Conservation (phyloP, 92 coral and sea anemone genomes). For the Porites rus region DNA sequence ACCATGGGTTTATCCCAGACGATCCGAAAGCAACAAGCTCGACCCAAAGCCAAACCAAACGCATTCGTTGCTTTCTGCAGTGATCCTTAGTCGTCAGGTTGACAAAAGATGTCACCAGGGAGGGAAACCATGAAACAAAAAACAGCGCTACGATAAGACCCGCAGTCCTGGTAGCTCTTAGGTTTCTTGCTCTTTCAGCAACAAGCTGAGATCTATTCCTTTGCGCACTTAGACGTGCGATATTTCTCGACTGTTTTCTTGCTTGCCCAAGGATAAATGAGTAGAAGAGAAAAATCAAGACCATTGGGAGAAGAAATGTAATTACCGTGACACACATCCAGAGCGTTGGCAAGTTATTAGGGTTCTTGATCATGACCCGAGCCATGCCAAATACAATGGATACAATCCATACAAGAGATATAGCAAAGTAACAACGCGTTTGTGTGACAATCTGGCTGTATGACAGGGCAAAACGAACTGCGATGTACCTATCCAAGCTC, state of each 20-base stretch:
- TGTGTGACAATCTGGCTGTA: conserved; percentile 42
- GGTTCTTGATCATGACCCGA: conserved; percentile 18
- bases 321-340: conserved; percentile 38
- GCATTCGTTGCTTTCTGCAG: conserved; percentile 25
- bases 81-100: conserved; percentile 5
- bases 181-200: conserved; percentile 16
- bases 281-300: conserved; percentile 25
- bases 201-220: not conserved
- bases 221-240: not conserved
- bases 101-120: conserved; percentile 24
- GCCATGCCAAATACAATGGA: conserved; percentile 23
- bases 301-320: conserved; percentile 38
- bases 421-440: conserved; percentile 8
- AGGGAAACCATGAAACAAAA: conserved; percentile 46
- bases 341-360: conserved; percentile 26
- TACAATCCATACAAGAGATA: conserved; percentile 30
- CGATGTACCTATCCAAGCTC: conserved; percentile 53
- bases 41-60: conserved; percentile 46
- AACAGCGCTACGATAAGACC: conserved; percentile 34
- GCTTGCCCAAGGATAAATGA: conserved; percentile 22
- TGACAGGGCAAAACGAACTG: conserved; percentile 6
- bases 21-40: conserved; percentile 42
- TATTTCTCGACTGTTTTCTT: conserved; percentile 16
- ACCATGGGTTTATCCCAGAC: conserved; percentile 54
- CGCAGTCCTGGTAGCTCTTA: conserved; percentile 30